Conservation (phyloP, 2,113 vertebrate species). For the Tylochromis polylepis region DNA sequence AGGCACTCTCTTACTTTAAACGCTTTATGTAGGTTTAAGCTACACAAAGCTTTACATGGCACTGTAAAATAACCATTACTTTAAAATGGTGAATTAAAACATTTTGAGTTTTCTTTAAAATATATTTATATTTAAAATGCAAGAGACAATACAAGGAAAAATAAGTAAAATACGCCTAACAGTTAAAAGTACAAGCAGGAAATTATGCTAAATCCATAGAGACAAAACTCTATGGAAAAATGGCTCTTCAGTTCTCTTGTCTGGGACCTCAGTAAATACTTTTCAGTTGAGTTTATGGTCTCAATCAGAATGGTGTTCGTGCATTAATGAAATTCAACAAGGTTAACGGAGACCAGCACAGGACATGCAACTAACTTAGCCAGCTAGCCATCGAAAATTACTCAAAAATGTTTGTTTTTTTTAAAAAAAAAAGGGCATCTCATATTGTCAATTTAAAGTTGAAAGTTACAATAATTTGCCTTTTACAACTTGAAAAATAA, state of each 20-base stretch:
- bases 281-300: background rate
- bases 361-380: background rate
- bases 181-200: background rate
- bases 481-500: background rate
- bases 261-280: background rate
- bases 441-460: background rate
- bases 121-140: background rate
- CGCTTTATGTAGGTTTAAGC: background rate
- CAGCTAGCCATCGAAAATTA: background rate
- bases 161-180: background rate
- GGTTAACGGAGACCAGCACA: background rate
- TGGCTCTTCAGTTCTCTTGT: background rate
- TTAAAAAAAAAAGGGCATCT: background rate
- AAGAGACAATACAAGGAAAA: background rate
- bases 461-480: background rate
- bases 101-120: background rate
- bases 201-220: background rate
- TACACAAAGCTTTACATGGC: background rate
- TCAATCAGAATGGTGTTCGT: background rate
- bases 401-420: background rate
- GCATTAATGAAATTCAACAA: background rate
- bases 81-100: background rate
- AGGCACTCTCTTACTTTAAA: background rate
- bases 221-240: background rate
- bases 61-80: background rate